These are phyloP conservation scores for Drosophila cardini DNA, from an alignment of 1,140 invertebrate genomes.

Conservation along the genomic window DNA sequence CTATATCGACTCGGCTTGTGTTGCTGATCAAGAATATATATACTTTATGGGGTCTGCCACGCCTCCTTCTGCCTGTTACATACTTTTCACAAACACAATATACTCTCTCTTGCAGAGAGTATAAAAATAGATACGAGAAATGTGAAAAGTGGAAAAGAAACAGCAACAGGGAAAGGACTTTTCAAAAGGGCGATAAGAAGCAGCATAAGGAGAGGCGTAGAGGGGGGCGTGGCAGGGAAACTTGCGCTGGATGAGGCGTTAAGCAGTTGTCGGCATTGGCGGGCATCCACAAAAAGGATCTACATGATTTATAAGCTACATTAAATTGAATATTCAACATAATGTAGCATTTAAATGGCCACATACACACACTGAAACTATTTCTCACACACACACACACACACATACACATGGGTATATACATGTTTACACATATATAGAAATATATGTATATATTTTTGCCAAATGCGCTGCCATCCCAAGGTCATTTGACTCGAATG, in stretches of 20 bases:
- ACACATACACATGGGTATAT: constrained; percentile 1
- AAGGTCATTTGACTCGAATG: constrained; percentile 47
- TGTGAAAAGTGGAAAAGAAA: background rate
- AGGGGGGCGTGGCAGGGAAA: background rate
- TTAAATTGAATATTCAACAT: constrained; percentile 82
- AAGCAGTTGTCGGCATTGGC: constrained; percentile 29
- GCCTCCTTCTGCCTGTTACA: too few species aligned
- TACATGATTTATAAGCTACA: constrained; percentile 81
- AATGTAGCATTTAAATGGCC: constrained; percentile 80
- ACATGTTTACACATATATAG: background rate
- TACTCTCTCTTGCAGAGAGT: too few species aligned
- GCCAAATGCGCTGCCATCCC: constrained; percentile 27
- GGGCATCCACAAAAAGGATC: constrained; percentile 57
- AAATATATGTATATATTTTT: background rate
- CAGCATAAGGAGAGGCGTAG: background rate
- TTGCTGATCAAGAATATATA: too few species aligned
- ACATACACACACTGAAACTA: constrained; percentile 1
- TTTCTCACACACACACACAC: too few species aligned
- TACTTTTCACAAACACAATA: too few species aligned
- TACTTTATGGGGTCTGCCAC: too few species aligned
- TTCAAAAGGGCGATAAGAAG: background rate
- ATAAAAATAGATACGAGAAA: constrained; percentile 9
- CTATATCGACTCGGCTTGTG: too few species aligned
- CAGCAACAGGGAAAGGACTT: constrained; percentile 15
- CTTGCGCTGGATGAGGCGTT: constrained; percentile 20